phyloP scores from a whole-genome alignment of 2,888 invertebrate genomes.

The Dynastes tityus region DNA sequence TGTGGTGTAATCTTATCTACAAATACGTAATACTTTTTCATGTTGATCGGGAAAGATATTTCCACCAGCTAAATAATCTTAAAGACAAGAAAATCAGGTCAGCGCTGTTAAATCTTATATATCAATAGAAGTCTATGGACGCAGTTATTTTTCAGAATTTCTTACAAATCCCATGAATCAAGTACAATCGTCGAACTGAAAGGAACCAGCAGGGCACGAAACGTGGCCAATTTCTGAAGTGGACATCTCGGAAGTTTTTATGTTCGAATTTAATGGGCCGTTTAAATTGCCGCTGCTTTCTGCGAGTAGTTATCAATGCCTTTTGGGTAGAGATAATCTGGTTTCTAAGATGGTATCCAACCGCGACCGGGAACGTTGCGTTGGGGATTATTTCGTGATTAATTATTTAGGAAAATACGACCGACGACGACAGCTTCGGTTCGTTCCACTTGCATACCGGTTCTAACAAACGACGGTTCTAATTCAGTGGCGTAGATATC shows the following conservation, averaged over 20 bases:
- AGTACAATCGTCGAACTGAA: conserved; percentile 42
- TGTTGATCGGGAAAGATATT: no score
- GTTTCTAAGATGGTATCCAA: conserved; percentile 55
- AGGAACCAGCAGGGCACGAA: conserved; percentile 49
- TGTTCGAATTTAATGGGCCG: conserved; percentile 62
- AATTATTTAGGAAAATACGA: conserved; percentile 54
- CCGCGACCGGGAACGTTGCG: conserved; percentile 47
- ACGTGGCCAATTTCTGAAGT: conserved; percentile 60
- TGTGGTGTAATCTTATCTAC: no score
- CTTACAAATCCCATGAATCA: conserved; percentile 43
- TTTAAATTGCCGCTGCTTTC: conserved; percentile 57
- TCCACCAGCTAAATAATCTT: no score
- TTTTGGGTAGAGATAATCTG: conserved; percentile 53
- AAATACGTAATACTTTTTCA: no score
- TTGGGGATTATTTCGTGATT: conserved; percentile 55
- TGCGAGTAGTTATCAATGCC: conserved; percentile 57
- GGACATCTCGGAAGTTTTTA: conserved; percentile 61
- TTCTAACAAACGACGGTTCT: background rate
- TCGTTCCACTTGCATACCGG: conserved; percentile 8
- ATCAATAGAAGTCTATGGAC: no score
- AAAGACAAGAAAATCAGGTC: no score
- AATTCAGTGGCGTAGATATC: conserved; percentile 16
- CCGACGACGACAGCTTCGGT: conserved; percentile 25
- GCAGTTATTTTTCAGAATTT: conserved; percentile 22
- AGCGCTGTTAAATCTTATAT: conserved; percentile 1